A percentile compares a stretch with the other conserved stretches of the same genome.
phyloP scores from a whole-genome alignment of 1,140 invertebrate genomes.

The Drosophila ogumai region DNA sequence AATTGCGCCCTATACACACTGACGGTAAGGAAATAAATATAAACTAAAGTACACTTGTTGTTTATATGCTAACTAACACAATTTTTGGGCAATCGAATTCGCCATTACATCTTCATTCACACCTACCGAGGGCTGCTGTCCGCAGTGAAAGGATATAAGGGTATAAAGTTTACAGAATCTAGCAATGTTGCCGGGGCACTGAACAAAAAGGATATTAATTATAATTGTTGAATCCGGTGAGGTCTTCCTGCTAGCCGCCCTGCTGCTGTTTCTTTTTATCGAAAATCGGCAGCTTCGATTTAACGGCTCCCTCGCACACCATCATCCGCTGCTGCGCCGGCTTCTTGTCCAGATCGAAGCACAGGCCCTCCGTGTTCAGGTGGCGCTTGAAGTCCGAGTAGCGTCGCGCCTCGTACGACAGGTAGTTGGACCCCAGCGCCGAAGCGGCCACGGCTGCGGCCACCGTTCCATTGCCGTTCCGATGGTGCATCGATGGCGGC shows the following conservation, averaged over 20 bases:
- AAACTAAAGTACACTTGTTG: slow-evolving; percentile 35
- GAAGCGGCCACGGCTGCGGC: slow-evolving; percentile 76
- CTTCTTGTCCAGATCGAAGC: slow-evolving; percentile 82
- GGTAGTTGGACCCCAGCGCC: slow-evolving; percentile 67
- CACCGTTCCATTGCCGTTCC: slow-evolving; percentile 66
- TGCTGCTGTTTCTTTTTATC: slow-evolving; percentile 89
- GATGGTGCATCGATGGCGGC: slow-evolving; percentile 71
- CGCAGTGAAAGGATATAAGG: slow-evolving; percentile 24
- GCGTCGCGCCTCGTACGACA: slow-evolving; percentile 72
- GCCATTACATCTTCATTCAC: slow-evolving; percentile 13
- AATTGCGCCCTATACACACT: slow-evolving; percentile 39
- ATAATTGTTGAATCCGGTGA: not conserved
- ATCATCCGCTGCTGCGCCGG: slow-evolving; percentile 88
- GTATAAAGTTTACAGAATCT: slow-evolving; percentile 35
- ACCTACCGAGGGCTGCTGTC: slow-evolving; percentile 19
- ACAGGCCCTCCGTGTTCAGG: slow-evolving; percentile 71
- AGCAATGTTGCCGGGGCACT: slow-evolving; percentile 29
- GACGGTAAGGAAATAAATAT: slow-evolving; percentile 27
- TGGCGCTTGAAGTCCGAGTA: slow-evolving; percentile 83
- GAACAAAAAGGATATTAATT: slow-evolving; percentile 30
- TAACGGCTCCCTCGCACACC: slow-evolving; percentile 92
- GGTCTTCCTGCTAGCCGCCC: slow-evolving; percentile 44
- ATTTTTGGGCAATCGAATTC: slow-evolving; percentile 14
- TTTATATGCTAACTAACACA: slow-evolving; percentile 25
- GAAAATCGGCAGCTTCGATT: slow-evolving; percentile 93